phyloP scores from a whole-genome alignment of 2,888 invertebrate species.

The Pollenia griseotomentosa region DNA sequence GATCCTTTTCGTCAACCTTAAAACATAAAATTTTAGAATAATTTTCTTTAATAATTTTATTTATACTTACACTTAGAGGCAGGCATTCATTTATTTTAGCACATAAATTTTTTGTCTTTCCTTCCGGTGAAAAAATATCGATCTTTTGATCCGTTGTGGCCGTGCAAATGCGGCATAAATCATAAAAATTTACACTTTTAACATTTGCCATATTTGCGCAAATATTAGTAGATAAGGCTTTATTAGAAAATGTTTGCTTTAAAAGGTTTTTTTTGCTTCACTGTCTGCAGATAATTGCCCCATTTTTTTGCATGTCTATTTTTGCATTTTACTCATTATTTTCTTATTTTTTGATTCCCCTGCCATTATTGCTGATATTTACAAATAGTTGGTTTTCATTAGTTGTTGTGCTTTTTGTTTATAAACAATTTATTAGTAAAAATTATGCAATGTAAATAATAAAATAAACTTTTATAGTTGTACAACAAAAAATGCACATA shows the following conservation, averaged over 20 bases:
- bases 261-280: conserved; percentile 21
- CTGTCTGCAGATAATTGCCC: conserved; percentile 44
- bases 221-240: neutral
- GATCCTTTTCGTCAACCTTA: conserved; percentile 88
- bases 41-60: neutral
- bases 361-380: neutral
- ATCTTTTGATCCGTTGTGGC: conserved; percentile 87
- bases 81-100: conserved; percentile 88
- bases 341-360: neutral
- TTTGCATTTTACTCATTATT: conserved; percentile 2
- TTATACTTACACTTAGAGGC: conserved; percentile 79
- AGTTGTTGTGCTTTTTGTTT: conserved; percentile 51
- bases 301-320: conserved; percentile 17
- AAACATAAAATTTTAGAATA: neutral
- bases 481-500: conserved; percentile 69
- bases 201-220: conserved; percentile 85
- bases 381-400: neutral
- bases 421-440: conserved; percentile 62
- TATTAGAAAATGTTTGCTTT: neutral
- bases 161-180: conserved; percentile 89
- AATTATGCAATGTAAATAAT: conserved; percentile 71
- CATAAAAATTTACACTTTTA: conserved; percentile 89
- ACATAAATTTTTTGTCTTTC: conserved; percentile 87
- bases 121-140: conserved; percentile 88
- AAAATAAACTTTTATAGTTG: conserved; percentile 52